Evolutionary conservation across 2,888 invertebrate genomes (phyloP), one percentile per base, ranked within the genome.

Genomic region (Sinotaia quadrata): DNA sequence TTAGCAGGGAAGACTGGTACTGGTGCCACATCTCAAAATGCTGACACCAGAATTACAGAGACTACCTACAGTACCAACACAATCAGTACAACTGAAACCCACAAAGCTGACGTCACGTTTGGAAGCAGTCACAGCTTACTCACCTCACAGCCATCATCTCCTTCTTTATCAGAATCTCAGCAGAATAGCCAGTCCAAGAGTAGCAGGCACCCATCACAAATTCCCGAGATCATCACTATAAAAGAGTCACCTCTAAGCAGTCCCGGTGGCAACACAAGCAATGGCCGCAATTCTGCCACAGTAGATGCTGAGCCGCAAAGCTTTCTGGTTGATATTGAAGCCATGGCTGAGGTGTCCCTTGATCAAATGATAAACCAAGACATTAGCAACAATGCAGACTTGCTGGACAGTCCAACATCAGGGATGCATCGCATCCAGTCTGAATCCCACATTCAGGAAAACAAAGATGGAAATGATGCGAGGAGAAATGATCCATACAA

Each of bases 401-500:
- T 51, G 2, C 33, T 63, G n/a, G 72, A 72, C n/a, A 69, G 69
- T 27, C 67, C 69, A 2, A 31, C 52, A 21, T 34, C 72, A 2
- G 24, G 44, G 27, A 67, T 72, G 27, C 69, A 67, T 29, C 62
- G 69, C 7, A 69, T 69, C 29, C 37, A 58, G 18, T 72, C 72
- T 0, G 69, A 63, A n/a, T 63, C 63, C 5, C 27, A 29, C 5
- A 27, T 63, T 4, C 51, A 44, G 33, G 31, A 41, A 10, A 31
- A 27, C 18, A 54, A 52, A 4, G 65, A 44, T 27, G 54, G 44
- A 12, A 37, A 12, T 29, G 65, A 65, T 29, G 31, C 18, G 2
- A 21, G 57, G 37, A 51, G 18, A 18, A 33, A 24, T 15, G 83
- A 84, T 63, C 81, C 81, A 1, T 78, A 75, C 51, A 81, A 81